Evolutionary conservation across 2,888 invertebrate genomes (phyloP).

Genomic region (Orchesellides sinensis): DNA sequence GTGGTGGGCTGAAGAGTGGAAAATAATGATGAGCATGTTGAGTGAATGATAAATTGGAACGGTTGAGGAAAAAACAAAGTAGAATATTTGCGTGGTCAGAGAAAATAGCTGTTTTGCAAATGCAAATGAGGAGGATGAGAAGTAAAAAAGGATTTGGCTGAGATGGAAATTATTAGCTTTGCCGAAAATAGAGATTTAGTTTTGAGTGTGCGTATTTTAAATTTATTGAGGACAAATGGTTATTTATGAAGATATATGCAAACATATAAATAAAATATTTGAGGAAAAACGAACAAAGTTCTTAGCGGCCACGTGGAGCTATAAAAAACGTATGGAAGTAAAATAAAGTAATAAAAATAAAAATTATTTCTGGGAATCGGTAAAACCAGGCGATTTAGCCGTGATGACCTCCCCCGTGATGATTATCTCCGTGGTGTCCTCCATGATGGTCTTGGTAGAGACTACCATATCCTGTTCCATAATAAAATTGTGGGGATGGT

Average conservation of each 20-base stretch:
- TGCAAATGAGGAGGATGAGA: not conserved
- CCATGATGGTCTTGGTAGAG: not conserved
- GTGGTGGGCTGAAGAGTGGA: not conserved
- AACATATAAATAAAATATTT: not conserved
- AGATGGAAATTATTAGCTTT: no score
- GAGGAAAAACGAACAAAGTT: not conserved
- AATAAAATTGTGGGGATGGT: not conserved
- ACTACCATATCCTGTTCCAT: no score
- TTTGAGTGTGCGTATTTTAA: no score
- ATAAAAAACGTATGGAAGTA: not conserved
- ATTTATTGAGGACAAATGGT: not conserved
- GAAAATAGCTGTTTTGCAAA: not conserved
- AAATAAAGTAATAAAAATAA: not conserved
- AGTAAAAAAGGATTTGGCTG: not conserved
- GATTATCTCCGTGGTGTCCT: not conserved
- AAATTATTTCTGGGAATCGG: no score
- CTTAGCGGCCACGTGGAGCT: not conserved
- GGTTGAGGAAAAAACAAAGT: not conserved
- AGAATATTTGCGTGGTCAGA: not conserved
- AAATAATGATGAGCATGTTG: not conserved
- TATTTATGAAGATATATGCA: not conserved
- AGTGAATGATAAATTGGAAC: slow-evolving; percentile 16
- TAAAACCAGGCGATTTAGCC: not conserved
- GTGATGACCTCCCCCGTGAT: not conserved
- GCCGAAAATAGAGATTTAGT: no score